Conservation (phyloP, 2,797 vertebrate genomes). For the Anisognathus igniventris region DNA sequence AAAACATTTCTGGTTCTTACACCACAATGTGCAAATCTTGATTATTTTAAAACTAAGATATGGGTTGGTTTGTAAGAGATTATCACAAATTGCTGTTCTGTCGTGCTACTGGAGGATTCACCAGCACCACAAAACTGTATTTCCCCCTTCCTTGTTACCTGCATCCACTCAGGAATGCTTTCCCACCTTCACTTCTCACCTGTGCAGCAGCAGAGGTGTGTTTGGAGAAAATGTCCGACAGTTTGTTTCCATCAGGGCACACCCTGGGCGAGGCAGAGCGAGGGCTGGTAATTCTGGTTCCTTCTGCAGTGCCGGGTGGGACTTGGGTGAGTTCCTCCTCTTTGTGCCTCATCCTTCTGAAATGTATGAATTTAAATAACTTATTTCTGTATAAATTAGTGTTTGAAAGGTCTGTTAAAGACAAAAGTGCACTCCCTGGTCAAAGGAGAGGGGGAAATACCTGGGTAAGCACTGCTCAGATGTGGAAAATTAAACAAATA, state of each 20-base stretch:
- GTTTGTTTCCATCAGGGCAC: not conserved
- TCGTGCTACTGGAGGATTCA: not conserved
- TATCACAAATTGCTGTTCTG: not conserved
- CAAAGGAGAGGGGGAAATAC: not conserved
- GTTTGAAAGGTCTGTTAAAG: not conserved
- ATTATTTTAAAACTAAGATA: not conserved
- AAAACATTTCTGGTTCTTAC: not conserved
- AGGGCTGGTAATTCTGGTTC: conserved; percentile 51
- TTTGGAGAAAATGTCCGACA: not conserved
- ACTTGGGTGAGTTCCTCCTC: not conserved
- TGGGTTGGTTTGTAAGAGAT: not conserved
- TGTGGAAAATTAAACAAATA: conserved; percentile 37
- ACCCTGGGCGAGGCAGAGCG: not conserved
- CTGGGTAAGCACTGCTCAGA: not conserved
- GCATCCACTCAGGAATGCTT: rapidly evolving
- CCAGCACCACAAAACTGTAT: not conserved
- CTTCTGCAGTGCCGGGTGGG: not conserved
- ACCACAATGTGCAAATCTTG: not conserved
- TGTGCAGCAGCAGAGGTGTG: not conserved
- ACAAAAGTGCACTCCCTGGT: not conserved
- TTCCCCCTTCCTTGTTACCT: not conserved
- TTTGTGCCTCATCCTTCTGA: not conserved
- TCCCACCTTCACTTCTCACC: not conserved
- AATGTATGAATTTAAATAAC: not conserved
- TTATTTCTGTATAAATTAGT: not conserved